Percentiles rank a stretch among this genome's conserved stretches.
Evolutionary conservation across 2,797 vertebrate genomes (phyloP).

Genomic region (Brachymystax lenok): DNA sequence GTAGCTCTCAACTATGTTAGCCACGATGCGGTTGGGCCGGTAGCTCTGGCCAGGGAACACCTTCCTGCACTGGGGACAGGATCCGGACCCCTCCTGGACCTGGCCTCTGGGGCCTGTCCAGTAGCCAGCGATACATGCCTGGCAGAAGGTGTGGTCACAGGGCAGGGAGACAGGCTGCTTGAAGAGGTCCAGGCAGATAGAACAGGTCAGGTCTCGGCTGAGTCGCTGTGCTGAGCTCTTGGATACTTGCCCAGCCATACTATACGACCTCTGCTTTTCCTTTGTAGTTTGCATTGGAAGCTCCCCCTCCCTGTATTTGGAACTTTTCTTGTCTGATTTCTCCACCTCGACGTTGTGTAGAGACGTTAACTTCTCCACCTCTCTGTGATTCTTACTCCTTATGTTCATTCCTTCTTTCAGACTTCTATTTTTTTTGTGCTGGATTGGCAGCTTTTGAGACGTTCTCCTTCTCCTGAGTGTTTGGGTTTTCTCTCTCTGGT

Average conservation of each 20-base stretch:
- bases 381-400: constrained; percentile 62
- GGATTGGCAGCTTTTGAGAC: constrained; percentile 44
- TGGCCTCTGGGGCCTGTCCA: constrained; percentile 71
- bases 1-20: constrained; percentile 85
- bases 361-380: constrained; percentile 70
- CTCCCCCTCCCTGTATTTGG: constrained; percentile 64
- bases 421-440: constrained; percentile 46
- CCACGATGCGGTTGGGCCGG: constrained; percentile 83
- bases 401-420: constrained; percentile 63
- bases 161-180: constrained; percentile 88
- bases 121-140: constrained; percentile 82
- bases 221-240: constrained; percentile 81
- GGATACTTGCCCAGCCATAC: constrained; percentile 59
- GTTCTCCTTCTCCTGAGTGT: constrained; percentile 22
- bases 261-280: constrained; percentile 66
- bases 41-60: constrained; percentile 83
- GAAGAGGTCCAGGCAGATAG: constrained; percentile 87
- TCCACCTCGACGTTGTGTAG: constrained; percentile 68
- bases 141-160: constrained; percentile 91
- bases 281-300: constrained; percentile 53
- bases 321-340: constrained; percentile 63
- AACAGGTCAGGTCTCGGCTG: constrained; percentile 87
- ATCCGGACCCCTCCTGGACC: constrained; percentile 67
- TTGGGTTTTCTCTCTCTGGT: constrained; percentile 53
- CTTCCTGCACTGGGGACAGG: constrained; percentile 86